Conservation (phyloP, 1,140 invertebrate species). For the Ceratina japonica region DNA sequence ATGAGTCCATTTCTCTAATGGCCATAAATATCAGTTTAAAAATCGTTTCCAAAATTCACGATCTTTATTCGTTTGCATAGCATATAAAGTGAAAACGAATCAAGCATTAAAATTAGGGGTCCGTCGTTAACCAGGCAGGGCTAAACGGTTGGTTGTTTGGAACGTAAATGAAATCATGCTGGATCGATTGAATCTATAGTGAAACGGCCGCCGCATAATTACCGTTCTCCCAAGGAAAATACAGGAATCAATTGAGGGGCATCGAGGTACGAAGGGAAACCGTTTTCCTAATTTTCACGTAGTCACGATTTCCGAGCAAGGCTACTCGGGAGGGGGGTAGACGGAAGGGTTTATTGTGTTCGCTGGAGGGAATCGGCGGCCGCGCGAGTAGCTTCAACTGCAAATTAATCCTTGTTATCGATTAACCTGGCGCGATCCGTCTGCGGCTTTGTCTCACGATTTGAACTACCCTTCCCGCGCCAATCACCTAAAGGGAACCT, state of each 20-base stretch:
- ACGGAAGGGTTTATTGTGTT: constrained; percentile 1
- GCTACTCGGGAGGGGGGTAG: too few species aligned
- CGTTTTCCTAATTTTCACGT: constrained; percentile 26
- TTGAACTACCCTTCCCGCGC: neutral
- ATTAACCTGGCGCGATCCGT: constrained; percentile 43
- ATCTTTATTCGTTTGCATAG: too few species aligned
- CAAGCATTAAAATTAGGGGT: too few species aligned
- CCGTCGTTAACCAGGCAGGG: too few species aligned
- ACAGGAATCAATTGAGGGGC: constrained; percentile 7
- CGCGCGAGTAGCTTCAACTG: neutral
- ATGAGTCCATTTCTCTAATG: too few species aligned
- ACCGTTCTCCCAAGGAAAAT: constrained; percentile 23
- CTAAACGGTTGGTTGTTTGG: neutral
- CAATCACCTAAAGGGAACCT: too few species aligned
- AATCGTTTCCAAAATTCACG: too few species aligned
- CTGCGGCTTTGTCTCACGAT: constrained; percentile 22
- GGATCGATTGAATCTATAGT: constrained; percentile 12
- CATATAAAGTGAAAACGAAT: too few species aligned
- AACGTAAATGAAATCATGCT: constrained; percentile 14
- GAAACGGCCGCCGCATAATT: constrained; percentile 17
- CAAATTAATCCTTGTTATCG: constrained; percentile 43
- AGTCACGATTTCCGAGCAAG: constrained; percentile 8
- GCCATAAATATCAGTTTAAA: too few species aligned
- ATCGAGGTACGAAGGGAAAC: neutral
- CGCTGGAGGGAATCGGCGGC: neutral